Base-by-base conservation (phyloP, 2,888 invertebrate species). In the Agrochola lota region DNA sequence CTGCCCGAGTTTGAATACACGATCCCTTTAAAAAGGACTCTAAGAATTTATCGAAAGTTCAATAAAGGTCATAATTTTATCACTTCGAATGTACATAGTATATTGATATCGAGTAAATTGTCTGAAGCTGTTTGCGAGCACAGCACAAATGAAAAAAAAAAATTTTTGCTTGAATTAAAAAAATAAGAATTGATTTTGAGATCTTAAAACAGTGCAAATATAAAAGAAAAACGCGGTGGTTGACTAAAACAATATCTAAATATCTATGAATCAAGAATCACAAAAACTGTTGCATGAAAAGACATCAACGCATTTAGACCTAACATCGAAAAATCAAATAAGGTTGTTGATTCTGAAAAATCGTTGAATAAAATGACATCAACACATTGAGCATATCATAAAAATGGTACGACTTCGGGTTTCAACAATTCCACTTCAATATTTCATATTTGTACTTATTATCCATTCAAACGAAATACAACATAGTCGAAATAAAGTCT, bases 401-500 rank as follows among this genome's bases (percentile, higher is more conserved):
- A 43, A n/a, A 80, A 62, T 12, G 6, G 1, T 35, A 26, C 30
- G 7, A 35, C 6, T 69, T 78, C 12, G 15, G 1, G 2, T 74
- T 64, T 59, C 2, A 15, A 35, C 43, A 75, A 35, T 11, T 46
- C 2, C 35, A 20, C 49, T 62, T 35, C n/a, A 68, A 23, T 46
- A 55, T 46, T 55, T 40, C 6, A 26, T 52, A 82, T 81, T 72
- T 85, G 74, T 66, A 83, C 49, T n/a, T 74, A 49, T 60, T 12
- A 67, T 40, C 7, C 35, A 57, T 60, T 59, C 59, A 59, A 63
- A 60, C n/a, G 12, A 46, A 60, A 11, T 62, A 30, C 11, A 23
- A 69, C 40, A n/a, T 30, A 40, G 23, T 35, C 30, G 17, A 62
- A 52, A 60, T 57, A 63, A 80, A 85, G 68, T 69, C 49, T 60